A percentile compares a stretch with the other conserved stretches of the same genome.
phyloP scores from a whole-genome alignment of 2,113 vertebrate species.

The Ctenomys sociabilis region DNA sequence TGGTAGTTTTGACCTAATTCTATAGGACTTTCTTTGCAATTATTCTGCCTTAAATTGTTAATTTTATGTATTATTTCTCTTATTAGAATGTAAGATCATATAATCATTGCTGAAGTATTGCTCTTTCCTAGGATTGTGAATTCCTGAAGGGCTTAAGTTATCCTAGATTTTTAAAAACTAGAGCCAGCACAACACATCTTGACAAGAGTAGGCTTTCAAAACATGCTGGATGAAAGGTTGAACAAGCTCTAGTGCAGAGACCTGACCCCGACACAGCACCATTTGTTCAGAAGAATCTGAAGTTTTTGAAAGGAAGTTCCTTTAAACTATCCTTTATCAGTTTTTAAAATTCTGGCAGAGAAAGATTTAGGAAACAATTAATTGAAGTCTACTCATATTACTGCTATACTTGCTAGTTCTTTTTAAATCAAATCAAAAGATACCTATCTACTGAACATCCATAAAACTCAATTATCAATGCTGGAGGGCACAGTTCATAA shows the following conservation, averaged over 20 bases:
- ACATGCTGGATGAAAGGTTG: background rate
- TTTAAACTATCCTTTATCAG: background rate
- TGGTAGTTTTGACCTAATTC: background rate
- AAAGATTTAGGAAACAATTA: background rate
- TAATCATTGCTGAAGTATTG: background rate
- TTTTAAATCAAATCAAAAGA: conserved; percentile 26
- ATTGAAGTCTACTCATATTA: background rate
- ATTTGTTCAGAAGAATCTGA: background rate
- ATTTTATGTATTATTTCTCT: background rate
- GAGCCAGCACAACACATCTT: background rate
- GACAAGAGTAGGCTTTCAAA: background rate
- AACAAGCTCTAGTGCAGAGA: background rate
- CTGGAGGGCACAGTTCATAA: background rate
- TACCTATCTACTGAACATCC: background rate
- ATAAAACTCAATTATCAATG: background rate
- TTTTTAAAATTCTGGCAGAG: background rate
- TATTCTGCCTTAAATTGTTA: background rate
- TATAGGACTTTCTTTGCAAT: background rate
- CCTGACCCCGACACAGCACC: too few relatives aligned
- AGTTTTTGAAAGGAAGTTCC: conserved; percentile 3
- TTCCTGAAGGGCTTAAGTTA: background rate
- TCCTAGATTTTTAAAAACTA: background rate
- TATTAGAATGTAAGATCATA: background rate
- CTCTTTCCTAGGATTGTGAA: background rate
- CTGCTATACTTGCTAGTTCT: background rate